Evolutionary conservation across 2,113 vertebrate genomes (phyloP).

Genomic region (Otocyon megalotis): DNA sequence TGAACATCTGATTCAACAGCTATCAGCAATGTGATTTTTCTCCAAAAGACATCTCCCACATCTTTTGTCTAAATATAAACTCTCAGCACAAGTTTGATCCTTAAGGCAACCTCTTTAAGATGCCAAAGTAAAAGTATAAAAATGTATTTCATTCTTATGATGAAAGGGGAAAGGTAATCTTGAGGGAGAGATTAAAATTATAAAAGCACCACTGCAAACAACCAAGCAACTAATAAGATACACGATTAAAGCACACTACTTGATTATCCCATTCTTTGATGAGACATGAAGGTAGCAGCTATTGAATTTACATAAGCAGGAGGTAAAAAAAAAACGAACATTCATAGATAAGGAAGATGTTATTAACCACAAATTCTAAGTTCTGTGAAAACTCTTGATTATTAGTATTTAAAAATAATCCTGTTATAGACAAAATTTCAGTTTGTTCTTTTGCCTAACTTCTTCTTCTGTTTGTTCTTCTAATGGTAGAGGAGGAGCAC

Average conservation of each 20-base stretch:
- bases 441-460: not conserved
- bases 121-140: conserved; percentile 28
- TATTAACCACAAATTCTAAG: conserved; percentile 33
- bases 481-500: not conserved
- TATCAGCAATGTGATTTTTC: not conserved
- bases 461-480: not conserved
- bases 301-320: not conserved
- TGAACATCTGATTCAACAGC: not conserved
- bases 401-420: conserved; percentile 10
- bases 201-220: not conserved
- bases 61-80: conserved; percentile 32
- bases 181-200: not conserved
- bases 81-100: conserved; percentile 53
- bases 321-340: conserved; percentile 3
- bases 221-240: conserved; percentile 13
- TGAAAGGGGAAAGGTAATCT: not conserved
- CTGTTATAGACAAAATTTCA: not conserved
- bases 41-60: conserved; percentile 9
- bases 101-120: conserved; percentile 47
- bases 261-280: not conserved
- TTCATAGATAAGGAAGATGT: not conserved
- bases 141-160: not conserved
- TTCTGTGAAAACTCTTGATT: conserved; percentile 7
- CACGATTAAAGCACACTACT: not conserved
- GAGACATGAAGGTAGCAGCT: not conserved